Evolutionary conservation across 2,797 vertebrate genomes (phyloP), one percentile per base, ranked within the genome.

Genomic region (Argentina silus): DNA sequence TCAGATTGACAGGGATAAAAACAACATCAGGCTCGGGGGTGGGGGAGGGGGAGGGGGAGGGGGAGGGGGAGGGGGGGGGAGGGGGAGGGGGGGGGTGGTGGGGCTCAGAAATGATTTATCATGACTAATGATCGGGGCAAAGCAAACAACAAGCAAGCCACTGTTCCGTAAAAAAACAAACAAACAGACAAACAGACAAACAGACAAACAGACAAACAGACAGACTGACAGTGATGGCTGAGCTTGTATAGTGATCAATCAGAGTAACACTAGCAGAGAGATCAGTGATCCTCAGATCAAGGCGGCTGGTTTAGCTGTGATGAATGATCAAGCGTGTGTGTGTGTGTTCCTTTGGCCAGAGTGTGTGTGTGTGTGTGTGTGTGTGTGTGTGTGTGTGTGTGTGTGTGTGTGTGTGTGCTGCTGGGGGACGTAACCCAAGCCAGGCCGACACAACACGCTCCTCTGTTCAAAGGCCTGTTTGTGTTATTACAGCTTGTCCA

Each of bases 401-500:
- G 8, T 45, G 45, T 70, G 60, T 69, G 67, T 66, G 72, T 10
- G 42, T 10, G 60, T 42, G 51, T 57, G 63, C n/a, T 60, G 53
- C 76, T 69, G 90, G 86, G 89, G 87, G 87, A 87, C 83, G 92
- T 91, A 94, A 94, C 92, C 75, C 43, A 88, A 94, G 86, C 86
- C 63, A 64, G 67, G 79, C 82, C 91, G 57, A 88, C 90, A 92
- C 91, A 93, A 93, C 92, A 92, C 88, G 89, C 89, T 87, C 87
- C 87, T 88, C 85, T 91, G 91, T 93, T 93, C 92, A 93, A 94
- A 93, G 92, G 91, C 83, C 83, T 92, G 86, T 94, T 94, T 93
- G 92, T 95, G 93, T 95, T 95, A 92, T 94, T 93, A 90, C 93
- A 94, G 94, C 93, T 94, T 94, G 93, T 84, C 91, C 94, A 93